Base-by-base conservation (phyloP, 2,888 invertebrate species). In the Eustalomyia histrio region DNA sequence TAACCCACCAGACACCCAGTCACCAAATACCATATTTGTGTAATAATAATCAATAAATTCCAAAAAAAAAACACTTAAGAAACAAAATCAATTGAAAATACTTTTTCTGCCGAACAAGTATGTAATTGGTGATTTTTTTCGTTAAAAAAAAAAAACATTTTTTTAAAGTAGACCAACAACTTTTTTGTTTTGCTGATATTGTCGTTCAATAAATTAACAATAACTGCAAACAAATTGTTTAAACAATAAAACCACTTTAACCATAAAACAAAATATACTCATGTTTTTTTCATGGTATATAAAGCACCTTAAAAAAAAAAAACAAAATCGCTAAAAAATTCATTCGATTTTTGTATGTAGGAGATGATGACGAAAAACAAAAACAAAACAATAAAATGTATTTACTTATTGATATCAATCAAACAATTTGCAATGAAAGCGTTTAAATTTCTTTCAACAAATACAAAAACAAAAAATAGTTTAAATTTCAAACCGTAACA, bases 1-100 rank as follows among this genome's bases (percentile, higher is more conserved):
- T 24, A 65, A 71, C 65, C 76, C 72, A 72, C 76, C 72, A 80
- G 80, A 80, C 80, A 80, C 18, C 53, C 53, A 73, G 80, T 80
- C 80, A 80, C 80, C 80, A 68, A 65, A 63, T 57, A 60, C 65
- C 52, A 75, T 71, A 65, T 71, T 76, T 67, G 65, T 65, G 57
- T 43, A 65, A 58, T 29, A 7, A 16, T 53, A 65, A 71, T 65
- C 58, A 72, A 60, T 65, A 16, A 33, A 12, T 50, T 7, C 1
- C n/a, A n/a, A 1, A 14, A 14, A n/a, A 57, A 57, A 57, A 57
- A 14, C 21, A 29, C 29, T 7, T 29, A 57, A 57, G 6, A 33
- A 7, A 24, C 14, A 14, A 57, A 58, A 29, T 63, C 57, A 69
- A 52, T 68, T 69, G 52, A 60, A 55, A 55, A 55, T 16, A 29